phyloP scores from a whole-genome alignment of 2,113 vertebrate species.

The Oenanthe melanoleuca region DNA sequence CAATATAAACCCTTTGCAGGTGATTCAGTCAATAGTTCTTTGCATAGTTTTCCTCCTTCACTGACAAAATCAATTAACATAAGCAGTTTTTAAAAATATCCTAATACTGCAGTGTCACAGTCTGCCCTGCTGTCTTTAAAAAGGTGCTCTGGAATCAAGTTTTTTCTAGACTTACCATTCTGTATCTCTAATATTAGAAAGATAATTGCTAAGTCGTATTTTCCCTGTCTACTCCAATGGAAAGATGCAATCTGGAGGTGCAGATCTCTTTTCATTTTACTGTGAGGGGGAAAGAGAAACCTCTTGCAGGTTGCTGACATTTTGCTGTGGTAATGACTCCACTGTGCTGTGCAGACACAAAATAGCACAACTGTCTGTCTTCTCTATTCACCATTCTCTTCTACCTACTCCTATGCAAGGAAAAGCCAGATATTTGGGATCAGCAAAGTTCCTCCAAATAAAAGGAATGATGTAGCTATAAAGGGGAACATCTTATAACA shows the following conservation, averaged over 20 bases:
- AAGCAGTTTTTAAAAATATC: neutral
- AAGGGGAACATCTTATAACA: neutral
- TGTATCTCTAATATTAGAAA: neutral
- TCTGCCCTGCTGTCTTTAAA: neutral
- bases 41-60: neutral
- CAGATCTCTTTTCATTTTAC: neutral
- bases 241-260: neutral
- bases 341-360: neutral
- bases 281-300: neutral
- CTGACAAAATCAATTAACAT: neutral
- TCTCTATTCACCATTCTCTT: neutral
- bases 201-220: neutral
- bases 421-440: neutral
- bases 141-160: neutral
- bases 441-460: neutral
- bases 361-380: neutral
- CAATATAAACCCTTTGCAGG: neutral
- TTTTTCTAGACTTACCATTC: neutral
- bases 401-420: neutral
- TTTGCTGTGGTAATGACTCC: neutral
- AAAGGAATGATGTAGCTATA: neutral
- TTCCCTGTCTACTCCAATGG: neutral
- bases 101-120: neutral
- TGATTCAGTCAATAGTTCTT: neutral
- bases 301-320: neutral